phyloP scores from a whole-genome alignment of 2,888 invertebrate genomes.

The Stegophylla sp. region DNA sequence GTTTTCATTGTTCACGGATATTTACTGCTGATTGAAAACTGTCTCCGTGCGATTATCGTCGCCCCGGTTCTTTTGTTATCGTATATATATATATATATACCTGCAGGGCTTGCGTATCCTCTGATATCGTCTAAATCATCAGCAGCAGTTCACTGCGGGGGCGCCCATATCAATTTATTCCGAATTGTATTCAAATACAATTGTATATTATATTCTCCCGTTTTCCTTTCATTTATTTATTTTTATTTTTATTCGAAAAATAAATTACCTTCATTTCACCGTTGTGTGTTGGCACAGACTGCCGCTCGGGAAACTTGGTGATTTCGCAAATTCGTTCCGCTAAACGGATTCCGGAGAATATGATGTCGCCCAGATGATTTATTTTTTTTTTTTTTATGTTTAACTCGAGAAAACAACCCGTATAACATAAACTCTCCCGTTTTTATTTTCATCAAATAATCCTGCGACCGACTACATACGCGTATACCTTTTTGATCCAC shows the following conservation, averaged over 20 bases:
- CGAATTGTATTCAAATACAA: slow-evolving; percentile 20
- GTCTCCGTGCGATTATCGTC: slow-evolving; percentile 35
- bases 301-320: slow-evolving; percentile 13
- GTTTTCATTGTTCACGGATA: slow-evolving; percentile 51
- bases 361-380: slow-evolving; percentile 40
- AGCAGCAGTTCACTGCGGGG: not conserved
- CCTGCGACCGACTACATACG: not conserved
- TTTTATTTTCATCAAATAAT: slow-evolving; percentile 46
- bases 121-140: slow-evolving; percentile 42
- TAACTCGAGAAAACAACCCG: slow-evolving; percentile 53
- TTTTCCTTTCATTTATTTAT: not conserved
- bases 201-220: not conserved
- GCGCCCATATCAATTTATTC: slow-evolving; percentile 14
- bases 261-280: slow-evolving; percentile 1
- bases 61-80: slow-evolving; percentile 33
- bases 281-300: not conserved
- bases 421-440: slow-evolving; percentile 30
- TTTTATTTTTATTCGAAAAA: not conserved
- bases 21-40: slow-evolving; percentile 59
- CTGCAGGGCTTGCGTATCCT: not conserved
- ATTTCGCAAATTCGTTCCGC: slow-evolving; percentile 37
- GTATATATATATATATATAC: no score
- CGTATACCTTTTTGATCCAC: slow-evolving; percentile 51
- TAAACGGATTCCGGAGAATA: slow-evolving; percentile 32
- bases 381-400: slow-evolving; percentile 56